These are phyloP conservation scores for Psix sp. DNA, from an alignment of 1,140 invertebrate species.

Conservation along the genomic window DNA sequence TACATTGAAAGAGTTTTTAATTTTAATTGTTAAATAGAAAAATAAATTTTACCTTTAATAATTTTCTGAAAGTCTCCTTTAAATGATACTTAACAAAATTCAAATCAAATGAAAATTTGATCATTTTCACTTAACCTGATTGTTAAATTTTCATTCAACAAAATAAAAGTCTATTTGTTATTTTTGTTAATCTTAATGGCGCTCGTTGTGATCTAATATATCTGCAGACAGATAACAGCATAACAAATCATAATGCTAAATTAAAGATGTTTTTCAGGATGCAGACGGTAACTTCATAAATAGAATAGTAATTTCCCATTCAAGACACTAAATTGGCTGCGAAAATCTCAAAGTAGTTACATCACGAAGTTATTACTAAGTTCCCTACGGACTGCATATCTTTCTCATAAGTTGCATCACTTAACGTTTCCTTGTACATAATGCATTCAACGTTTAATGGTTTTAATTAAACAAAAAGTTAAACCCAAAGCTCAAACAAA, in stretches of 20 bases:
- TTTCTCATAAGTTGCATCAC: slow-evolving; percentile 40
- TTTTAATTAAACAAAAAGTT: slow-evolving; percentile 37
- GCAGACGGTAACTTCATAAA: slow-evolving; percentile 28
- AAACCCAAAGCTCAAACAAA: slow-evolving; percentile 15
- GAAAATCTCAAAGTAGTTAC: slow-evolving; percentile 43
- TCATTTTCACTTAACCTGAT: too few relatives aligned
- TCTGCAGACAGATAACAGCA: not conserved
- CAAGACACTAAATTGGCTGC: slow-evolving; percentile 39
- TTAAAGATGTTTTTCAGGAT: slow-evolving; percentile 12
- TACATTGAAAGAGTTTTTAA: too few relatives aligned
- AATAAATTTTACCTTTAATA: too few relatives aligned
- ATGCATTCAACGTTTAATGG: slow-evolving; percentile 29
- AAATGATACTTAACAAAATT: too few relatives aligned
- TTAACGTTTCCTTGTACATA: slow-evolving; percentile 35
- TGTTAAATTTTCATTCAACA: too few relatives aligned
- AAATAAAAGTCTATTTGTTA: too few relatives aligned
- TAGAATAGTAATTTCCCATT: slow-evolving; percentile 35
- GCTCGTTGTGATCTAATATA: not conserved
- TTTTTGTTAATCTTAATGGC: not conserved
- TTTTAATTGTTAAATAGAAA: too few relatives aligned
- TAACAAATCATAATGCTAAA: slow-evolving; percentile 15
- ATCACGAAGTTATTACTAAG: slow-evolving; percentile 45
- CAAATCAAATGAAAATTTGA: too few relatives aligned
- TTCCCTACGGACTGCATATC: slow-evolving; percentile 22
- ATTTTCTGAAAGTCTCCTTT: too few relatives aligned